These are phyloP conservation scores for Lagenorhynchus albirostris DNA, from an alignment of 2,113 vertebrate genomes.

Conservation along the genomic window DNA sequence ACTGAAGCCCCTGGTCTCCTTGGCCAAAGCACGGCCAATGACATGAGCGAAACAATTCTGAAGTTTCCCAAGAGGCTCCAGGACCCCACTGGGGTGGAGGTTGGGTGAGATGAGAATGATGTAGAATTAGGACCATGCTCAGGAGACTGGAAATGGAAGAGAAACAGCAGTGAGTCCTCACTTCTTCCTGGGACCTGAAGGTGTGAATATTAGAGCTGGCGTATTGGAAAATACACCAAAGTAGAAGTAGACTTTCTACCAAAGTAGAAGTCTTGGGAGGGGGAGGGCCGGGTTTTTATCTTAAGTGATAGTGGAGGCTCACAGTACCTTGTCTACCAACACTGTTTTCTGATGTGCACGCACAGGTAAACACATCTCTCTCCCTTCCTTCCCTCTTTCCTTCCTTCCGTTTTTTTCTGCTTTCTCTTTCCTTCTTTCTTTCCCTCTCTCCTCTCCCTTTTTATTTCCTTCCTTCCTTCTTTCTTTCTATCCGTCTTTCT, in stretches of 20 bases:
- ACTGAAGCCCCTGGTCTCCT: not conserved
- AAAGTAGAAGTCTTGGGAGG: too few species aligned
- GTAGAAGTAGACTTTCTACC: too few species aligned
- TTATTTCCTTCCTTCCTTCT: not conserved
- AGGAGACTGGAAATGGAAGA: not conserved
- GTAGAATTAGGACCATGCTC: not conserved
- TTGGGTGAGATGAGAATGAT: not conserved
- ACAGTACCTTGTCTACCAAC: not conserved
- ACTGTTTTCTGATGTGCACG: not conserved
- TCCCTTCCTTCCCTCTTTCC: not conserved
- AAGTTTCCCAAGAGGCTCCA: not conserved
- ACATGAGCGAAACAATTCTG: not conserved
- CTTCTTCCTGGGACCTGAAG: not conserved
- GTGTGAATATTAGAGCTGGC: not conserved
- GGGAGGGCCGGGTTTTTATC: not conserved
- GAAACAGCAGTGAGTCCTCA: fast-evolving
- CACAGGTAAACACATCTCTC: not conserved
- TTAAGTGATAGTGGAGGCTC: not conserved
- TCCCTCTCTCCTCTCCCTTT: not conserved
- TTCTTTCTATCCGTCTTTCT: not conserved
- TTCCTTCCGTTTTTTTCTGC: too few species aligned
- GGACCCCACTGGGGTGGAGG: not conserved
- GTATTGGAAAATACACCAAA: too few species aligned
- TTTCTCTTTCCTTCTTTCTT: too few species aligned
- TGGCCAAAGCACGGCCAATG: not conserved